phyloP scores from a whole-genome alignment of 2,113 vertebrate genomes.

The Anser cygnoides region DNA sequence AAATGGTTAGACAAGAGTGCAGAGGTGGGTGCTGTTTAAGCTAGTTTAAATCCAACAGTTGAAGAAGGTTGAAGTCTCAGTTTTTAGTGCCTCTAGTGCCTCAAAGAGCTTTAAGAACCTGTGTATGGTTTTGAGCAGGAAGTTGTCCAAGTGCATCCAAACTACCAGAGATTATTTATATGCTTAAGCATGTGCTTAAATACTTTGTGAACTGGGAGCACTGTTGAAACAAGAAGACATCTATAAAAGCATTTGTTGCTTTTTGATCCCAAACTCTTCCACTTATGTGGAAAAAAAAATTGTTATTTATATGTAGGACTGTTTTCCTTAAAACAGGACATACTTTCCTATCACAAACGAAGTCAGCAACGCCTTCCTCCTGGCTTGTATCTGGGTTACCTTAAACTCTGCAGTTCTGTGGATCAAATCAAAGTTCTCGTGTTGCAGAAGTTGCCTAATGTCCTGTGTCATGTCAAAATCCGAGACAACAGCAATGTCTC shows the following conservation, averaged over 20 bases:
- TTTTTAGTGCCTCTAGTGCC: background rate
- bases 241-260: slow-evolving; percentile 25
- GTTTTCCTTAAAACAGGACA: slow-evolving; percentile 80
- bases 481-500: slow-evolving; percentile 92
- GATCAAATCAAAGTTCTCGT: slow-evolving; percentile 98
- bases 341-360: slow-evolving; percentile 89
- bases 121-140: background rate
- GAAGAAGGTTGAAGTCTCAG: background rate
- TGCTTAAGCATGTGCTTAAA: slow-evolving; percentile 9
- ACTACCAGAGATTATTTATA: slow-evolving; percentile 6
- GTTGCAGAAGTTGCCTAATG: slow-evolving; percentile 88
- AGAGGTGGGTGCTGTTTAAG: background rate
- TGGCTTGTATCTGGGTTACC: slow-evolving; percentile 92
- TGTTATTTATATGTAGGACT: background rate
- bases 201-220: background rate
- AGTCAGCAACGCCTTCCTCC: slow-evolving; percentile 88
- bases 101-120: background rate
- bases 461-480: slow-evolving; percentile 90
- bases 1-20: background rate
- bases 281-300: background rate
- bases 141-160: background rate
- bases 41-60: background rate
- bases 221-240: background rate
- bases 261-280: slow-evolving; percentile 10
- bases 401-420: slow-evolving; percentile 97